Conservation (phyloP, 53 echinoderm and acorn worm species). For the Apostichopus leukothele region DNA sequence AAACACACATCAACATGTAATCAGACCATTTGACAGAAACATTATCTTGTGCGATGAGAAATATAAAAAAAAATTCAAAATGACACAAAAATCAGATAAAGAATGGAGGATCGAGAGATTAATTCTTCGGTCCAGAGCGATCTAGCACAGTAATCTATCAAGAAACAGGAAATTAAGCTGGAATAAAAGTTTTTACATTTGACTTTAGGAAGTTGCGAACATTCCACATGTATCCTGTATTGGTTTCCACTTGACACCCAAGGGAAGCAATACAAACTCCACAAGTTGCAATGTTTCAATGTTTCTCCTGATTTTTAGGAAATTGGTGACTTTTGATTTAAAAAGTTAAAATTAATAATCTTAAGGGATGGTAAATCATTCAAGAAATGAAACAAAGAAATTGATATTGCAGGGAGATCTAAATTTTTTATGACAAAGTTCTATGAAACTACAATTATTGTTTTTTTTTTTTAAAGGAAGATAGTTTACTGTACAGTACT, state of each 20-base stretch:
- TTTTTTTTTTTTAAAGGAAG: no score
- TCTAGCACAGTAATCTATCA: not conserved
- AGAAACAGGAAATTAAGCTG: not conserved
- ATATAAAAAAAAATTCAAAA: not conserved
- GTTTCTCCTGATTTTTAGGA: not conserved
- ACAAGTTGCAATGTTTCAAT: not conserved
- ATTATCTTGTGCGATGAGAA: not conserved
- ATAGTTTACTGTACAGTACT: no score
- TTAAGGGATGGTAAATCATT: no score
- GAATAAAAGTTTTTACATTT: not conserved
- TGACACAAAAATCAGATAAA: not conserved
- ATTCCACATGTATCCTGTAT: not conserved
- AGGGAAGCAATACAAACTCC: not conserved
- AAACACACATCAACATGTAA: no score
- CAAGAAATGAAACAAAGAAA: no score
- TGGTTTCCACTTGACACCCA: conserved; percentile 7
- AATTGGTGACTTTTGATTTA: not conserved
- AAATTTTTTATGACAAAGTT: no score
- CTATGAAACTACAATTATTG: no score
- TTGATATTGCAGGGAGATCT: no score
- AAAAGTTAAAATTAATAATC: not conserved
- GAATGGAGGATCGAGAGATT: not conserved
- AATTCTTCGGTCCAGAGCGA: not conserved
- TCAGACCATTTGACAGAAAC: not conserved
- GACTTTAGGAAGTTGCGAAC: not conserved